Percentiles rank a stretch among this genome's conserved stretches.
phyloP scores from a whole-genome alignment of 92 coral and sea anemone genomes.

The Bergia puertoricense region DNA sequence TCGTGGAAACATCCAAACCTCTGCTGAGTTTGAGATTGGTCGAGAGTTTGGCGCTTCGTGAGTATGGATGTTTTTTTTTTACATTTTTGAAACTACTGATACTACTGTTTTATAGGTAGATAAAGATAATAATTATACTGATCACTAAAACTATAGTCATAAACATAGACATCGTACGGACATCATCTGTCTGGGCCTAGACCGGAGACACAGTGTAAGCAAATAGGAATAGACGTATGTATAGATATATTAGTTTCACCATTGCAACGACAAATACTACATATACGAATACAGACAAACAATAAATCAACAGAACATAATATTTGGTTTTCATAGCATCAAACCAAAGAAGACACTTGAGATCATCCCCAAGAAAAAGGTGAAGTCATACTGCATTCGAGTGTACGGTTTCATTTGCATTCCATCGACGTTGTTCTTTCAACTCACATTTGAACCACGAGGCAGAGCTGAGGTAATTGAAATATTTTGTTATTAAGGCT shows the following conservation, averaged over 20 bases:
- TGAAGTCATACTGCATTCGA: conserved; percentile 33
- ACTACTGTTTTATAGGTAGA: neutral
- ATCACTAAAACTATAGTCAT: too few species aligned
- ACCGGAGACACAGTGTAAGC: too few species aligned
- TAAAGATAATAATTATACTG: too few species aligned
- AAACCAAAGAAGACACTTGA: neutral
- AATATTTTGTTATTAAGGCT: neutral
- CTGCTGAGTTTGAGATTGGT: conserved; percentile 40
- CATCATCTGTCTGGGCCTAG: too few species aligned
- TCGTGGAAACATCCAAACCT: conserved; percentile 17
- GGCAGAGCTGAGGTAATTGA: conserved; percentile 38
- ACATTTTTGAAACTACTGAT: neutral
- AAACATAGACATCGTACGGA: too few species aligned
- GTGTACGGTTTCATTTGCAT: conserved; percentile 37
- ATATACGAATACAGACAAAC: neutral
- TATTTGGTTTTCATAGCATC: neutral
- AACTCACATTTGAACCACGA: neutral
- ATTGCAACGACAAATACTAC: neutral
- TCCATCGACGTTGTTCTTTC: conserved; percentile 51
- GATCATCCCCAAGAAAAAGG: conserved; percentile 8
- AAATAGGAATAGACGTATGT: too few species aligned
- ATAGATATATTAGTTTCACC: neutral
- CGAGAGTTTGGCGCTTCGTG: conserved; percentile 32
- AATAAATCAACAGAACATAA: neutral
- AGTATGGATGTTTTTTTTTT: neutral